phyloP scores from a whole-genome alignment of 2,113 vertebrate species.

The Tautogolabrus adspersus region DNA sequence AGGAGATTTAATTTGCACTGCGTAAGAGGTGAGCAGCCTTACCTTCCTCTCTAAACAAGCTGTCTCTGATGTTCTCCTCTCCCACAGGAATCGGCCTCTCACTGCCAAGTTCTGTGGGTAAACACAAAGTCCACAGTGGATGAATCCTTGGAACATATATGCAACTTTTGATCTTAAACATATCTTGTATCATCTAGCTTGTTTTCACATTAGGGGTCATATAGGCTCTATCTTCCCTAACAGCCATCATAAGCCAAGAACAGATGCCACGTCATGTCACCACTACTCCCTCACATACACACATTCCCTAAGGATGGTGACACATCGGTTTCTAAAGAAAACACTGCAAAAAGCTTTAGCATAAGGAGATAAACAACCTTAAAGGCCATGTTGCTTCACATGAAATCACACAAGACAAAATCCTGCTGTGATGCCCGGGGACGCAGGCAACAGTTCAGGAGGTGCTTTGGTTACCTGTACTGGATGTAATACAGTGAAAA shows the following conservation, averaged over 20 bases:
- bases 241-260: conserved; percentile 32
- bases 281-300: conserved; percentile 34
- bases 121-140: conserved; percentile 56
- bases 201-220: conserved; percentile 20
- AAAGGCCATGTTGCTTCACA: neutral
- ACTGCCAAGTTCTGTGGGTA: conserved; percentile 59
- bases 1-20: conserved; percentile 10
- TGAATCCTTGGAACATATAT: conserved; percentile 43
- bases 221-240: conserved; percentile 24
- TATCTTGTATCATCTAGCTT: neutral
- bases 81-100: conserved; percentile 46
- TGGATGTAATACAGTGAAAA: conserved; percentile 33
- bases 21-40: conserved; percentile 49
- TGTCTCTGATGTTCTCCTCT: conserved; percentile 56
- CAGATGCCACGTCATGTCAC: conserved; percentile 43
- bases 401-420: conserved; percentile 1
- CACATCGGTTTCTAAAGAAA: conserved; percentile 52
- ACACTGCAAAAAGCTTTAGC: conserved; percentile 13
- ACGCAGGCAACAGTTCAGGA: conserved; percentile 18
- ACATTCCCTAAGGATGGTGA: conserved; percentile 20
- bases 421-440: conserved; percentile 21
- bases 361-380: conserved; percentile 18
- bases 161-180: conserved; percentile 23
- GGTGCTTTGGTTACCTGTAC: conserved; percentile 54
- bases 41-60: conserved; percentile 62